phyloP scores from a whole-genome alignment of 1,140 invertebrate species.

The Colletes gigas region DNA sequence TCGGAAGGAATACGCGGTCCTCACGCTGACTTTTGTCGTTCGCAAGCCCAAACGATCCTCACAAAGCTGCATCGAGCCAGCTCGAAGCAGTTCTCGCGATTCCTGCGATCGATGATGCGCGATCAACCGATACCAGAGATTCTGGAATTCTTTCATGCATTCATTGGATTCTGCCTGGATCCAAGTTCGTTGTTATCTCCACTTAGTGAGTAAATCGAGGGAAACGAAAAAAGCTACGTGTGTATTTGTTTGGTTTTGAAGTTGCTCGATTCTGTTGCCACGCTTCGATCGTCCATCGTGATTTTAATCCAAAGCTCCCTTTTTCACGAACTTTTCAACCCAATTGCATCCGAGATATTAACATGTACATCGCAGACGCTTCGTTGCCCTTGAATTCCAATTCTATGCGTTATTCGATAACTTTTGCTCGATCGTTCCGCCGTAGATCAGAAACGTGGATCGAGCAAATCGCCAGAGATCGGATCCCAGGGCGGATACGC shows the following conservation, averaged over 20 bases:
- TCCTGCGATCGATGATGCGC: slow-evolving; percentile 89
- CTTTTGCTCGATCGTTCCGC: slow-evolving; percentile 43
- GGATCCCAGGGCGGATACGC: slow-evolving; percentile 87
- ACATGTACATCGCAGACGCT: slow-evolving; percentile 11
- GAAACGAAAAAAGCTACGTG: slow-evolving; percentile 20
- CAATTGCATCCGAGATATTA: neutral
- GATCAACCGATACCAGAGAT: slow-evolving; percentile 90
- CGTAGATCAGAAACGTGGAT: slow-evolving; percentile 87
- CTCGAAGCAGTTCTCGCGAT: slow-evolving; percentile 88
- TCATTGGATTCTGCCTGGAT: slow-evolving; percentile 97
- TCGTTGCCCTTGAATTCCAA: neutral
- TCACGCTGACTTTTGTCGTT: slow-evolving; percentile 93
- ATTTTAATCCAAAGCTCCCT: neutral
- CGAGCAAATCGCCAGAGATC: slow-evolving; percentile 86
- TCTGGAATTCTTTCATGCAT: slow-evolving; percentile 96
- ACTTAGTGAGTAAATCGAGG: slow-evolving; percentile 86
- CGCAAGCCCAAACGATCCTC: slow-evolving; percentile 92
- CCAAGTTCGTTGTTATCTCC: slow-evolving; percentile 91
- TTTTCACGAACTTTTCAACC: neutral
- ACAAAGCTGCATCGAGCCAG: slow-evolving; percentile 87
- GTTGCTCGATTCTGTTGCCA: neutral
- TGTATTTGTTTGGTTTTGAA: slow-evolving; percentile 13
- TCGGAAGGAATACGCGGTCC: slow-evolving; percentile 91
- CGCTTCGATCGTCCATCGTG: neutral
- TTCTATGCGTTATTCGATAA: neutral